These are phyloP conservation scores for Podiceps cristatus DNA, from an alignment of 2,113 vertebrate species.

Conservation along the genomic window DNA sequence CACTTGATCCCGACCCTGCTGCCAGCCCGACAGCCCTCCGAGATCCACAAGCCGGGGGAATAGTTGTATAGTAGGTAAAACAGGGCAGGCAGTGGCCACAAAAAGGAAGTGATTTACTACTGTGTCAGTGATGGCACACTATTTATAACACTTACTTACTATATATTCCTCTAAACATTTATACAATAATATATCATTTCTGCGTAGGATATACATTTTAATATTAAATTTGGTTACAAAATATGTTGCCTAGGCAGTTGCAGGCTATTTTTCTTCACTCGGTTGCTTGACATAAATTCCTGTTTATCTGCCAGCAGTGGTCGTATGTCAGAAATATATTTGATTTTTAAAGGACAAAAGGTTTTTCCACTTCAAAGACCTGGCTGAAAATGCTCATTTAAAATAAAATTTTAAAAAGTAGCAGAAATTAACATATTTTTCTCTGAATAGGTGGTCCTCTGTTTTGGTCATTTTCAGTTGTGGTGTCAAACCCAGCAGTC, in stretches of 20 bases:
- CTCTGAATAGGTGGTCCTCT: background rate
- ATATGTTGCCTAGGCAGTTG: slow-evolving; percentile 29
- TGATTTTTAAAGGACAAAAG: slow-evolving; percentile 57
- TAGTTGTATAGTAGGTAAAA: slow-evolving; percentile 33
- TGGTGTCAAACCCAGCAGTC: background rate
- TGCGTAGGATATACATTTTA: slow-evolving; percentile 49
- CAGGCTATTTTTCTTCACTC: slow-evolving; percentile 26
- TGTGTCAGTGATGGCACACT: slow-evolving; percentile 12
- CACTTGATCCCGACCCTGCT: background rate
- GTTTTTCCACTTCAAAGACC: background rate
- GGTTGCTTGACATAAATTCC: slow-evolving; percentile 46
- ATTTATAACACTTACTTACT: slow-evolving; percentile 43
- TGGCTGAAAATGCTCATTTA: background rate
- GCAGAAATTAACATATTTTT: background rate
- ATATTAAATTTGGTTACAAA: slow-evolving; percentile 49
- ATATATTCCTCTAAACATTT: slow-evolving; percentile 52
- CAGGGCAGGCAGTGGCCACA: background rate
- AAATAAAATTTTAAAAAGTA: background rate
- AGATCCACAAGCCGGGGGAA: background rate
- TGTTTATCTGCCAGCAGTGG: slow-evolving; percentile 41
- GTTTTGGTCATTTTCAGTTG: background rate
- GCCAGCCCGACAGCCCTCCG: background rate
- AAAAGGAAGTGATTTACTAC: slow-evolving; percentile 58
- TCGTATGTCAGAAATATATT: slow-evolving; percentile 38
- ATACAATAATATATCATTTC: slow-evolving; percentile 49